These are phyloP conservation scores for Hirtodrosophila cameraria DNA, from an alignment of 2,888 invertebrate genomes.

Conservation along the genomic window DNA sequence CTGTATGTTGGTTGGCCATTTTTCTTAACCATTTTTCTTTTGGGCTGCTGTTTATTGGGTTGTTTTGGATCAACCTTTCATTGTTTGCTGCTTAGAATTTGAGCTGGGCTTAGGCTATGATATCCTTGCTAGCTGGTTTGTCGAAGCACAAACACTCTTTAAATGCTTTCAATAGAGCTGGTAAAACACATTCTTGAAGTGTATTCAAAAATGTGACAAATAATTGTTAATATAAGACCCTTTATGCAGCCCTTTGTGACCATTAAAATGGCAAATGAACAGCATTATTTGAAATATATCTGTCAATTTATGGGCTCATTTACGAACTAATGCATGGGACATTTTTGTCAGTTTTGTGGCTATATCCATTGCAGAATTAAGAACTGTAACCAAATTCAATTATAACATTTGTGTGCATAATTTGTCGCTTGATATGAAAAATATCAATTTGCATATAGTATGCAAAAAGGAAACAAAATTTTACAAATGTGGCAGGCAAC, in stretches of 20 bases:
- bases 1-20: conserved; percentile 27
- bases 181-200: no score
- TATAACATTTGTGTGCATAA: conserved; percentile 32
- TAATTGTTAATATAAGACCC: conserved; percentile 16
- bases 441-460: conserved; percentile 62
- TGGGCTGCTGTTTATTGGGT: conserved; percentile 25
- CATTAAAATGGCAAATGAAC: conserved; percentile 26
- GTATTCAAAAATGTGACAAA: no score
- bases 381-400: conserved; percentile 36
- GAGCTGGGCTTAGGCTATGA: conserved; percentile 41
- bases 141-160: not conserved
- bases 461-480: conserved; percentile 15
- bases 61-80: conserved; percentile 61
- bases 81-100: conserved; percentile 32
- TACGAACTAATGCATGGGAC: conserved; percentile 9
- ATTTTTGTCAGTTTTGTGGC: conserved; percentile 21
- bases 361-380: conserved; percentile 2
- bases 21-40: conserved; percentile 23
- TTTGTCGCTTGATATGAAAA: conserved; percentile 12
- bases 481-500: conserved; percentile 29
- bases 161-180: no score
- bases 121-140: not conserved
- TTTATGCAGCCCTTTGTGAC: not conserved
- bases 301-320: conserved; percentile 43
- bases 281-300: conserved; percentile 38